phyloP scores from a whole-genome alignment of 2,888 invertebrate genomes.

The Halictus quadricinctus region DNA sequence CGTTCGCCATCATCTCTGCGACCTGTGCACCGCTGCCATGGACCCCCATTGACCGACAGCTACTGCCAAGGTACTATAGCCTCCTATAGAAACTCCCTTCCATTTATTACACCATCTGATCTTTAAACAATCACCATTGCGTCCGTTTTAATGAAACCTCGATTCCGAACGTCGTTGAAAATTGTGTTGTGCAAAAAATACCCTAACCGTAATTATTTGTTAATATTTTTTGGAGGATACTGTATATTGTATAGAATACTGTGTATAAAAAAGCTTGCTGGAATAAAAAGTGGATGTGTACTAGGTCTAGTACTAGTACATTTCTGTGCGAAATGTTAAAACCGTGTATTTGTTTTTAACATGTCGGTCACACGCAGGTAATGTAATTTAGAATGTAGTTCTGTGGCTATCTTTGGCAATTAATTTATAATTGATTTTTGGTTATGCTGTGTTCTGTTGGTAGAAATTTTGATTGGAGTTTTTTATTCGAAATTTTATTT shows the following conservation, averaged over 20 bases:
- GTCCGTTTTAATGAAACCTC: too few relatives aligned
- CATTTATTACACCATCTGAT: not conserved
- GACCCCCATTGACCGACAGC: slow-evolving; percentile 11
- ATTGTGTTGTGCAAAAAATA: not conserved
- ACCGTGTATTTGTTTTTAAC: not conserved
- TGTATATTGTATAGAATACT: not conserved
- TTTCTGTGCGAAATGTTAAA: too few relatives aligned
- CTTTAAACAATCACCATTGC: not conserved
- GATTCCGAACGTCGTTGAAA: too few relatives aligned
- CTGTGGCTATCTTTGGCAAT: not conserved
- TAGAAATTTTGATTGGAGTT: not conserved
- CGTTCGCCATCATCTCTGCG: not conserved
- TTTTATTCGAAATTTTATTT: not conserved
- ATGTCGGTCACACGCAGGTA: not conserved
- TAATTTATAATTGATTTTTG: not conserved
- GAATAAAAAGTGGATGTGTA: not conserved
- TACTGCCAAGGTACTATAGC: not conserved
- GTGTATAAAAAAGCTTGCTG: not conserved
- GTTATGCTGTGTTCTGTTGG: not conserved
- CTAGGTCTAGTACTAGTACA: not conserved
- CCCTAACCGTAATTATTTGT: not conserved
- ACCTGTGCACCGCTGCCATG: not conserved
- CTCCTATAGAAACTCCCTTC: not conserved
- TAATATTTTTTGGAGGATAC: too few relatives aligned
- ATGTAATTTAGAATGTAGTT: not conserved